Base-by-base conservation (phyloP, 2,113 vertebrate species). In the Erythrocercus mccallii region DNA sequence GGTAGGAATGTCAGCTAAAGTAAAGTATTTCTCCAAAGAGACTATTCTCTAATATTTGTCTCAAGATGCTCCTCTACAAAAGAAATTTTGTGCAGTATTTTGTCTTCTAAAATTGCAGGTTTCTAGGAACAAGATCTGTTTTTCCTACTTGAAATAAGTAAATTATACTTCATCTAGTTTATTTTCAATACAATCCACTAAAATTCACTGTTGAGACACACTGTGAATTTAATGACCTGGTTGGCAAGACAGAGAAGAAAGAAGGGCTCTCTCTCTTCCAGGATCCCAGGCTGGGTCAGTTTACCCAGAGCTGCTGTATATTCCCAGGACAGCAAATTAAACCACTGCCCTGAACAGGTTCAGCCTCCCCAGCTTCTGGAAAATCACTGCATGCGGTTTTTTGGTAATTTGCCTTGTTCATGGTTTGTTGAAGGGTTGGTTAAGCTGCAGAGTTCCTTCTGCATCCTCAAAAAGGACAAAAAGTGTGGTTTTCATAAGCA, bases 371-470 rank as follows among this genome's bases (percentile, higher is more conserved):
- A 1, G 13, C 8, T 86, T 57, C 65, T 57, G 31, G 48, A 44
- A 69, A 82, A 68, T 2, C 21, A 6, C 19, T 53, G 3, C 3
- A 12, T 0, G 0, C 22, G 45, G 20, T 54, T 9, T 53, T 69
- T 54, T 5, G 2, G 21, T 24, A 50, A 44, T 1, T 9, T 17
- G 27, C 2, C 6, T 31, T 37, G 20, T 48, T 61, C 38, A 3
- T 11, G 31, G 31, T 18, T 79, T 62, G 22, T 18, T 15, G 20
- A 58, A 74, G 3, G 15, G 3, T 15, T 62, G 22, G 5, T 66
- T 70, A n/a, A 57, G n/a, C 45, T 40, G 38, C 54, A 78, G 33
- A 45, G 17, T 8, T 81, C 35, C 16, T 47, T 66, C 51, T 38
- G 57, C 51, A 51, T 11, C 11, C 19, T 47, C 17, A 11, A n/a